Conservation (phyloP, 2,113 vertebrate genomes). For the Nycticebus coucang region DNA sequence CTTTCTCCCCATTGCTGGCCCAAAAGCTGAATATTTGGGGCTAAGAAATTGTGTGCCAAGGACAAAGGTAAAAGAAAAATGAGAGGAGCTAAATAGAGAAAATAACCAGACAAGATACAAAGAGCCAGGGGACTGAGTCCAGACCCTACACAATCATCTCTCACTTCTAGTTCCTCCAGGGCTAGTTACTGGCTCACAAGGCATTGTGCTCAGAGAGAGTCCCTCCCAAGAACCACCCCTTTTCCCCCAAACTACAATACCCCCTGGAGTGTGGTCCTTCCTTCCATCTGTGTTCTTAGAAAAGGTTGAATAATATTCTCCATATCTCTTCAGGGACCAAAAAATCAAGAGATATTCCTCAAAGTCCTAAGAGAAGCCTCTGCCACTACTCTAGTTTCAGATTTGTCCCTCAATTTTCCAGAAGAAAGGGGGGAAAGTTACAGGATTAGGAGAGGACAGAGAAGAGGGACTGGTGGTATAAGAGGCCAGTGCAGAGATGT, state of each 20-base stretch:
- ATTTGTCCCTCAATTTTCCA: conserved; percentile 72
- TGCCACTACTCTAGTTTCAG: conserved; percentile 66
- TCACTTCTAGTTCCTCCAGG: conserved; percentile 24
- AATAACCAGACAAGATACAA: conserved; percentile 43
- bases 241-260: conserved; percentile 61
- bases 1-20: not conserved
- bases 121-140: not conserved
- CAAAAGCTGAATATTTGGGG: conserved; percentile 43
- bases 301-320: conserved; percentile 68
- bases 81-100: conserved; percentile 36
- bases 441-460: conserved; percentile 67
- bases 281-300: conserved; percentile 65
- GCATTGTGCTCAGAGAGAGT: conserved; percentile 13
- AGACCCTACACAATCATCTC: not conserved
- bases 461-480: not conserved
- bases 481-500: conserved; percentile 23
- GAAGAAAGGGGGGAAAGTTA: conserved; percentile 74
- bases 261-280: conserved; percentile 67
- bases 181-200: conserved; percentile 1
- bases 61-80: conserved; percentile 53
- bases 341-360: conserved; percentile 69
- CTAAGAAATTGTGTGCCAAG: conserved; percentile 42
- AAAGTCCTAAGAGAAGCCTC: conserved; percentile 68
- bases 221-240: conserved; percentile 40
- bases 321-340: conserved; percentile 64